Conservation (phyloP, 2,113 vertebrate genomes). For the Cyphomyrus discorhynchus region DNA sequence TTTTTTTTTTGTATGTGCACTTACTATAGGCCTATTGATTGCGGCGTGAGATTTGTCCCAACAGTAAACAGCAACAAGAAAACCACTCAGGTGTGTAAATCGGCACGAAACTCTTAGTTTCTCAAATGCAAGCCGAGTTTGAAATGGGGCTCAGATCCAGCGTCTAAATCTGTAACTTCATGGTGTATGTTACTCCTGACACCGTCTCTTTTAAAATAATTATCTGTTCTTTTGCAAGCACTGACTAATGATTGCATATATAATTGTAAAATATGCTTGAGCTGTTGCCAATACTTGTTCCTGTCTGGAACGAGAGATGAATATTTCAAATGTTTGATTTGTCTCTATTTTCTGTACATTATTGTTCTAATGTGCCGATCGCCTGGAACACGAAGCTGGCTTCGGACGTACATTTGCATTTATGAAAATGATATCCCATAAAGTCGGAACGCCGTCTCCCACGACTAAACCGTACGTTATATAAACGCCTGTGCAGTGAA, state of each 20-base stretch:
- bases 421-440: background rate
- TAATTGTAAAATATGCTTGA: conserved; percentile 3
- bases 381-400: background rate
- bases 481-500: background rate
- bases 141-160: background rate
- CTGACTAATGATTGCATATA: background rate
- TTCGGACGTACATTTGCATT: background rate
- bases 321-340: conserved; percentile 2
- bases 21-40: background rate
- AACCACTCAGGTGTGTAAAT: background rate
- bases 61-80: background rate
- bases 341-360: conserved; percentile 7
- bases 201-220: background rate
- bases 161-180: background rate
- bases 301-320: background rate
- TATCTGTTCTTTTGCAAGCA: background rate
- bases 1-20: background rate
- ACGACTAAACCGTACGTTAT: background rate
- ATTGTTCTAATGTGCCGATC: background rate
- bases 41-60: background rate
- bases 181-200: background rate
- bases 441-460: background rate
- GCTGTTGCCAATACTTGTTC: conserved; percentile 7
- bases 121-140: background rate
- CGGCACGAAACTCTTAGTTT: background rate